Evolutionary conservation across 2,797 vertebrate genomes (phyloP).

Genomic region (Myiothlypis chrysogaster): DNA sequence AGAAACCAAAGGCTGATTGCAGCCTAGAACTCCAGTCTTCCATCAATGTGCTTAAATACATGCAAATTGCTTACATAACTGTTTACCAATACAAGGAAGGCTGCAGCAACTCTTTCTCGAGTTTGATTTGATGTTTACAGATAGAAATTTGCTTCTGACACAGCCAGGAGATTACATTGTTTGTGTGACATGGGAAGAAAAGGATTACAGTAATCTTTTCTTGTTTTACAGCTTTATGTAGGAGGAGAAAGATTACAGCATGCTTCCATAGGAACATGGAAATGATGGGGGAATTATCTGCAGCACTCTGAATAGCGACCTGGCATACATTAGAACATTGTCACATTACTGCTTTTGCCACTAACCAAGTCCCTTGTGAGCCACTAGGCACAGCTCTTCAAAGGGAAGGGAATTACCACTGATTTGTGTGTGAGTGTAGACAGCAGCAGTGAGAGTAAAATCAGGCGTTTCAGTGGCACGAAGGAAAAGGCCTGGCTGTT

Average conservation of each 20-base stretch:
- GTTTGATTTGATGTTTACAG: slow-evolving; percentile 5
- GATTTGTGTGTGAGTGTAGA: not conserved
- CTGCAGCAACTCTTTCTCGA: not conserved
- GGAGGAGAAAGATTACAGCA: slow-evolving; percentile 20
- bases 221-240: slow-evolving; percentile 22
- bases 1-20: not conserved
- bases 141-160: slow-evolving; percentile 15
- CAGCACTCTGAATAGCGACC: not conserved
- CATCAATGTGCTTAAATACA: not conserved
- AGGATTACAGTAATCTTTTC: slow-evolving; percentile 43
- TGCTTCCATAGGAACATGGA: slow-evolving; percentile 26
- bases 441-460: not conserved
- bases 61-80: not conserved
- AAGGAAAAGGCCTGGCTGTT: not conserved
- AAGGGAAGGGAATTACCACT: not conserved
- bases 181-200: slow-evolving; percentile 10
- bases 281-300: slow-evolving; percentile 9
- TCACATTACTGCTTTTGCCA: not conserved
- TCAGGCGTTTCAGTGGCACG: not conserved
- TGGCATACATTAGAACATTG: not conserved
- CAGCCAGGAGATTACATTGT: slow-evolving; percentile 20
- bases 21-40: not conserved
- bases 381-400: not conserved
- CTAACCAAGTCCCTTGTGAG: not conserved
- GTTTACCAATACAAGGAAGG: not conserved